Conservation (phyloP, 2,888 invertebrate genomes). For the Pollenia griseotomentosa region DNA sequence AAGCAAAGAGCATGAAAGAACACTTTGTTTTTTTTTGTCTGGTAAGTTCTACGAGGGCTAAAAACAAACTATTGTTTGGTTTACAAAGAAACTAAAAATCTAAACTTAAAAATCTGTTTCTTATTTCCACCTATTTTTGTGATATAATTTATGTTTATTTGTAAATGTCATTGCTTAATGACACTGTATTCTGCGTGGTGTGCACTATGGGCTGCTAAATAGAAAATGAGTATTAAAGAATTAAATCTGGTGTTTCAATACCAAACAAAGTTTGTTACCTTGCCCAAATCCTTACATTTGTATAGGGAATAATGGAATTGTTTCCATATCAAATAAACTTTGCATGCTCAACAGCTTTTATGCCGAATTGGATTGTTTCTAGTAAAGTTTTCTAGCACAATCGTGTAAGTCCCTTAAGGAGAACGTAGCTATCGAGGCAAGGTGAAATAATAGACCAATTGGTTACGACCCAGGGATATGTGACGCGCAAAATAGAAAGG, state of each 20-base stretch:
- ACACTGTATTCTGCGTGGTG: background rate
- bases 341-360: too few species aligned
- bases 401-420: too few species aligned
- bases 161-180: conserved; percentile 29
- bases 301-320: too few species aligned
- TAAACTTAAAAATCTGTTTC: conserved; percentile 56
- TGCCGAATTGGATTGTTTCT: too few species aligned
- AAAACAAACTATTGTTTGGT: conserved; percentile 49
- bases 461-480: too few species aligned
- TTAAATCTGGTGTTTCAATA: background rate
- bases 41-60: conserved; percentile 17
- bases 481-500: too few species aligned
- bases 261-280: too few species aligned
- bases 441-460: too few species aligned
- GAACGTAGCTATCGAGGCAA: too few species aligned
- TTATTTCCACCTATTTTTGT: conserved; percentile 62
- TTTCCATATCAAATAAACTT: too few species aligned
- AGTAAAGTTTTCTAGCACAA: too few species aligned
- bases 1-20: conserved; percentile 1
- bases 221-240: background rate
- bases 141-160: conserved; percentile 25
- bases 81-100: conserved; percentile 52
- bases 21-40: conserved; percentile 16
- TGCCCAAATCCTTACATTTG: too few species aligned
- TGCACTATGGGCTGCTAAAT: conserved; percentile 42